Percentiles rank a stretch among this genome's conserved stretches.
phyloP scores from a whole-genome alignment of 2,888 invertebrate genomes.

The Ennomos fuscantarius region DNA sequence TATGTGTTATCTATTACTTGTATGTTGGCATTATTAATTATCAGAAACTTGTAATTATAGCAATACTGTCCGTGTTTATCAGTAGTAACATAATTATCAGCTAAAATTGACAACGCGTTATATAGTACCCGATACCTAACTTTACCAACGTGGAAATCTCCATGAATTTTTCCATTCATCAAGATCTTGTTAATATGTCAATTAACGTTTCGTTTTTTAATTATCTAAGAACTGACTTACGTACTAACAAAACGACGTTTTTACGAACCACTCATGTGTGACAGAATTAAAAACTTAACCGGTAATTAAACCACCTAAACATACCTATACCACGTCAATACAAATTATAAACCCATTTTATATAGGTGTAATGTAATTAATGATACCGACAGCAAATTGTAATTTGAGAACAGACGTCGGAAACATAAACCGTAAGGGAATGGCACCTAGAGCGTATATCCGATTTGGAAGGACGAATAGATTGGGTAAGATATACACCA shows the following conservation, averaged over 20 bases:
- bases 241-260: no score
- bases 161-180: no score
- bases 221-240: no score
- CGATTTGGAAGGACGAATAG: slow-evolving; percentile 5
- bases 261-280: no score
- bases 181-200: no score
- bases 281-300: no score
- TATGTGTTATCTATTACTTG: slow-evolving; percentile 28
- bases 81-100: neutral
- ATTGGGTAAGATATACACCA: neutral
- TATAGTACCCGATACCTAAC: neutral
- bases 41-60: slow-evolving; percentile 15
- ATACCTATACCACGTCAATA: no score
- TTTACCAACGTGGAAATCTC: no score
- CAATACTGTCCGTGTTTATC: slow-evolving; percentile 15
- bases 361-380: slow-evolving; percentile 1
- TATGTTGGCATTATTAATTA: slow-evolving; percentile 26
- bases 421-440: slow-evolving; percentile 9
- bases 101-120: neutral
- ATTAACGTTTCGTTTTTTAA: no score
- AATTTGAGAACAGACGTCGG: slow-evolving; percentile 24
- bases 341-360: neutral
- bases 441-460: slow-evolving; percentile 14
- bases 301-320: neutral
- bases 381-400: slow-evolving; percentile 26